Percentiles rank a stretch among this genome's conserved stretches.
These are phyloP conservation scores for Corynorhinus townsendii DNA, from an alignment of 2,113 vertebrate genomes.

Conservation along the genomic window DNA sequence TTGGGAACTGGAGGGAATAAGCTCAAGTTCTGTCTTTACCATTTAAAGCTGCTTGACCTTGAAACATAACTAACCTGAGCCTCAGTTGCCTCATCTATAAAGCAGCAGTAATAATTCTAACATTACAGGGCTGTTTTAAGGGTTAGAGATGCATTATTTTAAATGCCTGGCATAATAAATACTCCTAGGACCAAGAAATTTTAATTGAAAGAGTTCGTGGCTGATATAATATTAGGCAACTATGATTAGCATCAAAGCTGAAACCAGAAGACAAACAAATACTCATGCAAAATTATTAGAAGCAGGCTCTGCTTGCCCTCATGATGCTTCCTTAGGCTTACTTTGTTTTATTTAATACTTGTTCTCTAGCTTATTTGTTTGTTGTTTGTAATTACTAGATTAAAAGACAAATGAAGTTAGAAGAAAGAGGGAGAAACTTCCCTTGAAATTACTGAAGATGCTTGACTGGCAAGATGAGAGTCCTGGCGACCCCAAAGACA, in stretches of 20 bases:
- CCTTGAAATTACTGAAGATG: background rate
- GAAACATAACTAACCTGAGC: background rate
- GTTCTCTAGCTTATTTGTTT: background rate
- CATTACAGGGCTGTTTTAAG: background rate
- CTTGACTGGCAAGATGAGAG: background rate
- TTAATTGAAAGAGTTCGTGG: background rate
- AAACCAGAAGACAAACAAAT: background rate
- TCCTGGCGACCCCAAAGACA: background rate
- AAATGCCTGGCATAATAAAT: background rate
- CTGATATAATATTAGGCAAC: background rate
- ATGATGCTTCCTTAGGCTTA: background rate
- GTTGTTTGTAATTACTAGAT: background rate
- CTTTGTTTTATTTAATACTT: background rate
- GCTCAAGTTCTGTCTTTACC: background rate
- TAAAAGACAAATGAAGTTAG: slow-evolving; percentile 1
- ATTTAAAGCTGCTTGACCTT: background rate
- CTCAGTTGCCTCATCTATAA: background rate
- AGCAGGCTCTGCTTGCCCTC: background rate
- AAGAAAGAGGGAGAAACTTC: background rate
- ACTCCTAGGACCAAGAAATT: background rate
- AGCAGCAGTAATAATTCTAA: background rate
- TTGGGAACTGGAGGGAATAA: background rate
- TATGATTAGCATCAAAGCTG: background rate
- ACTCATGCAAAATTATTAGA: background rate
- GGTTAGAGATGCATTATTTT: background rate